Conservation (phyloP, 2,888 invertebrate species). For the Caenorhabditis sp. region DNA sequence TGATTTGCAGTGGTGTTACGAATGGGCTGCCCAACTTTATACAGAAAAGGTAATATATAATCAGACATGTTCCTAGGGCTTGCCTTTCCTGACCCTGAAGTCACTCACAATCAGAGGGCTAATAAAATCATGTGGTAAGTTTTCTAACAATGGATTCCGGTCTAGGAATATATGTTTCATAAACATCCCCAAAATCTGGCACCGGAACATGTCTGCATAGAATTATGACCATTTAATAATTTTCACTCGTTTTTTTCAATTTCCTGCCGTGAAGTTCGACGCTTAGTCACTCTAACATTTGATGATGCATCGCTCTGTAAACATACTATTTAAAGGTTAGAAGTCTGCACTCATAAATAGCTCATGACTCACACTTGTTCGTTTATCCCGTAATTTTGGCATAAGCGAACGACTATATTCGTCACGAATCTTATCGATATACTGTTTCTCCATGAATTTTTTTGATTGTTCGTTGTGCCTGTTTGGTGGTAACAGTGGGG, state of each 20-base stretch:
- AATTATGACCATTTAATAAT: slow-evolving; percentile 12
- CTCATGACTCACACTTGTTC: slow-evolving; percentile 17
- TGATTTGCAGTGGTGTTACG: too few relatives aligned
- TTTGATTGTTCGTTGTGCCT: slow-evolving; percentile 14
- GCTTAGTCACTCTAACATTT: slow-evolving; percentile 18
- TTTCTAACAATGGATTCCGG: too few relatives aligned
- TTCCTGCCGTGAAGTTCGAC: slow-evolving; percentile 40
- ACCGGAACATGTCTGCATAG: too few relatives aligned
- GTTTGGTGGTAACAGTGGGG: slow-evolving; percentile 24
- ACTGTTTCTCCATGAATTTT: slow-evolving; percentile 13
- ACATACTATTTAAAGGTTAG: background rate
- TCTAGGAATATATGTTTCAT: too few relatives aligned
- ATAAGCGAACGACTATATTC: slow-evolving; percentile 27
- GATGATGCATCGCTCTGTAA: slow-evolving; percentile 37
- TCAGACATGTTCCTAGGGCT: too few relatives aligned
- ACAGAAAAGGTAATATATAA: too few relatives aligned
- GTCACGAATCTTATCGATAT: slow-evolving; percentile 31
- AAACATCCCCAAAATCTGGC: too few relatives aligned
- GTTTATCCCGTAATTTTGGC: slow-evolving; percentile 33
- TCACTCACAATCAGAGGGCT: too few relatives aligned
- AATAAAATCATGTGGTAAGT: too few relatives aligned
- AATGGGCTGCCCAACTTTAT: too few relatives aligned
- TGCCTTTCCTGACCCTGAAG: too few relatives aligned
- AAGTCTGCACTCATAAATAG: background rate
- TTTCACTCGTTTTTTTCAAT: slow-evolving; percentile 28